Percentiles rank a stretch among this genome's conserved stretches.
Evolutionary conservation across 2,888 invertebrate genomes (phyloP).

Genomic region (Mesorhabditis sp.): DNA sequence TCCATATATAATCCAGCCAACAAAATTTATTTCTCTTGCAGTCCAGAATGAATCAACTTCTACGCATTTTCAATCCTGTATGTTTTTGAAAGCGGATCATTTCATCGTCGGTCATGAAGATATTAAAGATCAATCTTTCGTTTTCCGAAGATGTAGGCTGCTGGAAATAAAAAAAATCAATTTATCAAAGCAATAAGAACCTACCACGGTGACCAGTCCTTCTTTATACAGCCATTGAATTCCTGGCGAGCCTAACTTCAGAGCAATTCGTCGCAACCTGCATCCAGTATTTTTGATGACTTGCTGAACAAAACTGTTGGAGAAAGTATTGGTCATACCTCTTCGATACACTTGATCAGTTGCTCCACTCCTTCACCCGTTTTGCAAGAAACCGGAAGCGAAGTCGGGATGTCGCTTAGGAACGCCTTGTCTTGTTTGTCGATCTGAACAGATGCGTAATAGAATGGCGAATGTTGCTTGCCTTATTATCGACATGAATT

Average conservation of each 20-base stretch:
- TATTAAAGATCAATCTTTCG: constrained; percentile 38
- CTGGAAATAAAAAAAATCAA: background rate
- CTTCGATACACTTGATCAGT: constrained; percentile 31
- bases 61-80: constrained; percentile 17
- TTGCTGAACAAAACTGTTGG: constrained; percentile 23
- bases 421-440: constrained; percentile 20
- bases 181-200: background rate
- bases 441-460: constrained; percentile 18
- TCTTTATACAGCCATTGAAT: constrained; percentile 46
- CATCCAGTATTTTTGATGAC: constrained; percentile 26
- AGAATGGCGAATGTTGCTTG: constrained; percentile 9
- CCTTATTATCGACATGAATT: constrained; percentile 44
- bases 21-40: no score
- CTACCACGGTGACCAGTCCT: background rate
- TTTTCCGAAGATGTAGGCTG: background rate
- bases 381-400: constrained; percentile 41
- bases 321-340: constrained; percentile 7
- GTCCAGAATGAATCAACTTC: no score
- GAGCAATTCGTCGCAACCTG: constrained; percentile 19
- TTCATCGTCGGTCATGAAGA: constrained; percentile 49
- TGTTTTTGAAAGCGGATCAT: constrained; percentile 27
- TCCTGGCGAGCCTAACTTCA: constrained; percentile 37
- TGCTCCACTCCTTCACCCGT: constrained; percentile 42
- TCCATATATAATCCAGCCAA: background rate
- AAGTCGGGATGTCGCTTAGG: constrained; percentile 6